phyloP scores from a whole-genome alignment of 2,888 invertebrate species.

The Venustoraphidia nigricollis region DNA sequence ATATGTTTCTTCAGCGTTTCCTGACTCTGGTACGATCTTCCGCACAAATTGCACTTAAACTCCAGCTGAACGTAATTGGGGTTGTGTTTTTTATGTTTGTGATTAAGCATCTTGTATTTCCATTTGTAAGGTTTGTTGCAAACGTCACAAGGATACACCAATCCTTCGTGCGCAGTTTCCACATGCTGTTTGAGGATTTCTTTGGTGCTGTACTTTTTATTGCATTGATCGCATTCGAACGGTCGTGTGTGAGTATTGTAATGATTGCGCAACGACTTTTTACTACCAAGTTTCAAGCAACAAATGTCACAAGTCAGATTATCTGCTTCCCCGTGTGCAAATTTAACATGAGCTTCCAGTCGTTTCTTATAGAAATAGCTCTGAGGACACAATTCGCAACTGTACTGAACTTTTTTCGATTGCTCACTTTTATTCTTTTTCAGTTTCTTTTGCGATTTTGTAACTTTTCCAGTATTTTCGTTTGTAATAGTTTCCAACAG shows the following conservation, averaged over 20 bases:
- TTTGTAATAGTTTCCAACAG: slow-evolving; percentile 11
- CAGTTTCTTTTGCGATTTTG: too few relatives aligned
- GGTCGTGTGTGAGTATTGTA: slow-evolving; percentile 12
- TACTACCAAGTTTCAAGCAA: slow-evolving; percentile 12
- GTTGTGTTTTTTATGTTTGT: slow-evolving; percentile 12
- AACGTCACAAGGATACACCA: slow-evolving; percentile 23
- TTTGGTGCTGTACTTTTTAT: too few relatives aligned
- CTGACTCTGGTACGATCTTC: slow-evolving; percentile 21
- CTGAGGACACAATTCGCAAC: too few relatives aligned
- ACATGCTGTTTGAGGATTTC: too few relatives aligned
- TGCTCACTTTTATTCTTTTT: too few relatives aligned
- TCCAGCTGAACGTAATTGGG: too few relatives aligned
- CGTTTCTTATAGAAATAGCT: slow-evolving; percentile 8
- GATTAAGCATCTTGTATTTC: slow-evolving; percentile 22
- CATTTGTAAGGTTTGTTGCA: slow-evolving; percentile 29
- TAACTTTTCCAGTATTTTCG: not conserved
- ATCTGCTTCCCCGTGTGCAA: slow-evolving; percentile 7
- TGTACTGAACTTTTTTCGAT: too few relatives aligned
- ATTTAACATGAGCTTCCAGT: too few relatives aligned
- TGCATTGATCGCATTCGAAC: too few relatives aligned
- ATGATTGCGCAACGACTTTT: slow-evolving; percentile 14
- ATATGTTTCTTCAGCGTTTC: not conserved
- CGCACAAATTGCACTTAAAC: slow-evolving; percentile 27
- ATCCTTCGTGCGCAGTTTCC: slow-evolving; percentile 19
- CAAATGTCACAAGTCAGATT: slow-evolving; percentile 18